phyloP scores from a whole-genome alignment of 2,888 invertebrate species.

The Dilophus febrilis region DNA sequence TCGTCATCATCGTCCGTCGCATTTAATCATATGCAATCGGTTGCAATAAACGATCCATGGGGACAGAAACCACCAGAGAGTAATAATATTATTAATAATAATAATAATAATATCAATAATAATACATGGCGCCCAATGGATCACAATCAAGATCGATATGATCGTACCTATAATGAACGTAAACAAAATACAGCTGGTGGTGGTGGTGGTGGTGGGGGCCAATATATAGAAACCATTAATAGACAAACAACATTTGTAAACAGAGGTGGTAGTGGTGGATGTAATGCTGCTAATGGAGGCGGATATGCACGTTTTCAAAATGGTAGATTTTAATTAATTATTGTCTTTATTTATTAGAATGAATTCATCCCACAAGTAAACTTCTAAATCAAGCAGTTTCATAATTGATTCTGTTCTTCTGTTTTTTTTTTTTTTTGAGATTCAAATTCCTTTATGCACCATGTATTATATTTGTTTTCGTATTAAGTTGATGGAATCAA shows the following conservation, averaged over 20 bases:
- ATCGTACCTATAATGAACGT: slow-evolving; percentile 29
- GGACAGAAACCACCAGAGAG: slow-evolving; percentile 15
- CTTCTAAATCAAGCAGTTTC: no score
- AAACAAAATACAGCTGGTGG: slow-evolving; percentile 2
- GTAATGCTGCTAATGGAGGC: slow-evolving; percentile 24
- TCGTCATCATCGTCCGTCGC: no score
- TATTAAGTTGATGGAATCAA: no score
- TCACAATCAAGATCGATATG: slow-evolving; percentile 25
- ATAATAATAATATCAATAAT: background rate
- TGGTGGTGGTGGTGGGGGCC: slow-evolving; percentile 3
- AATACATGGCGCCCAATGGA: slow-evolving; percentile 22
- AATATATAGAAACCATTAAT: slow-evolving; percentile 16
- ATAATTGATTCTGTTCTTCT: no score
- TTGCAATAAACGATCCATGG: slow-evolving; percentile 17
- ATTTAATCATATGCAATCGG: slow-evolving; percentile 23
- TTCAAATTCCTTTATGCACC: no score
- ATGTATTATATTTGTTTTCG: no score
- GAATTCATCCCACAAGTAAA: no score
- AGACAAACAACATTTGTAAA: slow-evolving; percentile 18
- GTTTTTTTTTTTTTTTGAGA: no score
- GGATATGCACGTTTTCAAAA: slow-evolving; percentile 25
- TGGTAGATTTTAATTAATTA: slow-evolving; percentile 7
- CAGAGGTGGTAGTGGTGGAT: slow-evolving; percentile 27
- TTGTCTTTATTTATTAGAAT: no score
- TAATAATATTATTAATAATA: background rate